These are phyloP conservation scores for Edolisoma coerulescens DNA, from an alignment of 2,113 vertebrate species.

Conservation along the genomic window DNA sequence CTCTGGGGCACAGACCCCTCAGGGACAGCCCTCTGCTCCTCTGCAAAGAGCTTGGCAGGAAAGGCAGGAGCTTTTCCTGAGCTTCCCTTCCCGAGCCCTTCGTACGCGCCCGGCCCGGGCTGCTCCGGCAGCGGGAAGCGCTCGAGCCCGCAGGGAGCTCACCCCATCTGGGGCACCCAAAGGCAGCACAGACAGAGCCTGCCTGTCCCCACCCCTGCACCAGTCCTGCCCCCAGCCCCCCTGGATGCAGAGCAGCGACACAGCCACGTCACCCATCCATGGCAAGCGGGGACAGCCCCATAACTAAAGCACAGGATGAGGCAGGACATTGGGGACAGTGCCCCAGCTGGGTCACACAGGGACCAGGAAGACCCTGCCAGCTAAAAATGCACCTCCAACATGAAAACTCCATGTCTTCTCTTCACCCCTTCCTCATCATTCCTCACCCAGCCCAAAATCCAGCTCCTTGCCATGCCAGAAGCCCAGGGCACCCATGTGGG, in stretches of 20 bases:
- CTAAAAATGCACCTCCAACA: accelerated
- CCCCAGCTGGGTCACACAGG: not conserved
- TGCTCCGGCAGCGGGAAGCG: accelerated
- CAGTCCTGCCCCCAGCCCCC: not conserved
- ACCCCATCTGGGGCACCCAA: accelerated
- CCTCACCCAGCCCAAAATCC: not conserved
- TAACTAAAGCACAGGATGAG: accelerated
- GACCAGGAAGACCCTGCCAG: not conserved
- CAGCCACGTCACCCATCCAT: accelerated
- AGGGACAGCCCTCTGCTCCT: not conserved
- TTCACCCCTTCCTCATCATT: accelerated
- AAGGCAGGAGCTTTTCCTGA: not conserved
- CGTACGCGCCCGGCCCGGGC: accelerated
- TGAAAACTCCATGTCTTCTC: accelerated
- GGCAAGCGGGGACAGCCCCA: not conserved
- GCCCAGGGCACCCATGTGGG: accelerated
- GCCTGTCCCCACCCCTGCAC: accelerated
- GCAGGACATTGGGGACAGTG: accelerated
- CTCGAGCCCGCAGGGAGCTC: accelerated
- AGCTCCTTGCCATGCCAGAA: not conserved
- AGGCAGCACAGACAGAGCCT: not conserved
- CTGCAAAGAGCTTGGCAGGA: not conserved
- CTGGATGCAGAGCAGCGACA: accelerated
- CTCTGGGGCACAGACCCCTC: not conserved
- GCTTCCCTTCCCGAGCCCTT: not conserved